Conservation (phyloP, 2,113 vertebrate species). For the Plotosus lineatus region DNA sequence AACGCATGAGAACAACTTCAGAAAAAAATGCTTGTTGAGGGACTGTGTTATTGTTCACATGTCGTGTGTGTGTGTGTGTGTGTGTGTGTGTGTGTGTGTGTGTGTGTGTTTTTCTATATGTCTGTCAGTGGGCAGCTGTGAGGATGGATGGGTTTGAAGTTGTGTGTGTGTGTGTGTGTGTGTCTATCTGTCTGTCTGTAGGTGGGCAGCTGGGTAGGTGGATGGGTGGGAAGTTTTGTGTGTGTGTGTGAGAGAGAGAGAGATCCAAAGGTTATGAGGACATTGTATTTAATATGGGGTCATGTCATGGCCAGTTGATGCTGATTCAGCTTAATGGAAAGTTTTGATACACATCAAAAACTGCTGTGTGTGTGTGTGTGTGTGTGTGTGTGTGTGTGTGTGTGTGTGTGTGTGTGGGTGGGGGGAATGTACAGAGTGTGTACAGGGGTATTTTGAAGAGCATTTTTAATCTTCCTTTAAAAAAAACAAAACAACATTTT, state of each 20-base stretch:
- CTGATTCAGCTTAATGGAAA: not conserved
- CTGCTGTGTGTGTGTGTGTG: conserved; percentile 9
- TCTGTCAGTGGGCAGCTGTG: not conserved
- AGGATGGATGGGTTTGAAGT: not conserved
- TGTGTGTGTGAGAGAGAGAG: not conserved
- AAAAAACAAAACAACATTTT: no score
- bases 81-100: not conserved
- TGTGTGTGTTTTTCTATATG: not conserved
- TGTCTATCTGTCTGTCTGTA: no score
- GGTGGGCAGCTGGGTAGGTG: no score
- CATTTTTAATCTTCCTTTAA: no score
- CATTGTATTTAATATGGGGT: no score
- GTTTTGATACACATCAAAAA: no score
- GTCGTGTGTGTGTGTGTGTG: not conserved
- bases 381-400: not conserved
- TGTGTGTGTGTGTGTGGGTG: not conserved
- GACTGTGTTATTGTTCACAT: no score
- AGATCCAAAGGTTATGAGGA: no score
- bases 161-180: not conserved
- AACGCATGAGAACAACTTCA: no score
- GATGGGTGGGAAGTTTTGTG: not conserved
- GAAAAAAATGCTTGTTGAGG: no score
- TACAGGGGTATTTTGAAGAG: not conserved
- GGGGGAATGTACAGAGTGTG: not conserved
- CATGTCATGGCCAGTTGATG: no score